Conservation (phyloP, 1,140 invertebrate species). For the Ephestia elutella region DNA sequence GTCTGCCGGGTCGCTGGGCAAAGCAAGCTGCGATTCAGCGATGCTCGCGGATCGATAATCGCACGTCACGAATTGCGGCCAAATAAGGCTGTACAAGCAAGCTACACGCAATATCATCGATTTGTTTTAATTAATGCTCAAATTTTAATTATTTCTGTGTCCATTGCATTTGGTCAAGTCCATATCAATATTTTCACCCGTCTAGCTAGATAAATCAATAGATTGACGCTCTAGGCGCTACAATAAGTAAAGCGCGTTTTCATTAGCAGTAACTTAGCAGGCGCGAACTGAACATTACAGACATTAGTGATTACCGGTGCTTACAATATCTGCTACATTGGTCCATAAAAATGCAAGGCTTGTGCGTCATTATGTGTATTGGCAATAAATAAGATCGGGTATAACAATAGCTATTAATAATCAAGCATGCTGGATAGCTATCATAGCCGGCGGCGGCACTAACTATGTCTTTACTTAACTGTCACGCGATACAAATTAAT, state of each 20-base stretch:
- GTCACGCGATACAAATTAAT: slow-evolving; percentile 17
- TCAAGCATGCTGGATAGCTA: slow-evolving; percentile 20
- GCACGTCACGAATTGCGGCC: slow-evolving; percentile 35
- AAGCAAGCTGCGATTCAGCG: slow-evolving; percentile 21
- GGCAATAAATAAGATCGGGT: slow-evolving; percentile 18
- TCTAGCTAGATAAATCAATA: slow-evolving; percentile 19
- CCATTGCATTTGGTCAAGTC: neutral
- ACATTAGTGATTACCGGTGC: slow-evolving; percentile 3
- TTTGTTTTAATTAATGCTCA: slow-evolving; percentile 9
- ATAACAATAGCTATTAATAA: slow-evolving; percentile 31
- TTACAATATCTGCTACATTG: neutral
- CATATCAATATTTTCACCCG: slow-evolving; percentile 6
- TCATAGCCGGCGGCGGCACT: slow-evolving; percentile 18
- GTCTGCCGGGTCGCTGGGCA: slow-evolving; percentile 44
- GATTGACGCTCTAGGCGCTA: slow-evolving; percentile 28
- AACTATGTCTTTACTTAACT: slow-evolving; percentile 17
- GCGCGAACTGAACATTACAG: slow-evolving; percentile 18
- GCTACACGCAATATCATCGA: slow-evolving; percentile 25
- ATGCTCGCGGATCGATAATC: slow-evolving; percentile 37
- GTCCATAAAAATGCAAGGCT: neutral
- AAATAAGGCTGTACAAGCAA: slow-evolving; percentile 26
- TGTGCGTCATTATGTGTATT: neutral
- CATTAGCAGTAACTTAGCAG: slow-evolving; percentile 57
- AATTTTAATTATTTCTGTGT: slow-evolving; percentile 11
- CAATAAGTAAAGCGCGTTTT: slow-evolving; percentile 48